Evolutionary conservation across 2,797 vertebrate genomes (phyloP).

Genomic region (Alosa sapidissima): DNA sequence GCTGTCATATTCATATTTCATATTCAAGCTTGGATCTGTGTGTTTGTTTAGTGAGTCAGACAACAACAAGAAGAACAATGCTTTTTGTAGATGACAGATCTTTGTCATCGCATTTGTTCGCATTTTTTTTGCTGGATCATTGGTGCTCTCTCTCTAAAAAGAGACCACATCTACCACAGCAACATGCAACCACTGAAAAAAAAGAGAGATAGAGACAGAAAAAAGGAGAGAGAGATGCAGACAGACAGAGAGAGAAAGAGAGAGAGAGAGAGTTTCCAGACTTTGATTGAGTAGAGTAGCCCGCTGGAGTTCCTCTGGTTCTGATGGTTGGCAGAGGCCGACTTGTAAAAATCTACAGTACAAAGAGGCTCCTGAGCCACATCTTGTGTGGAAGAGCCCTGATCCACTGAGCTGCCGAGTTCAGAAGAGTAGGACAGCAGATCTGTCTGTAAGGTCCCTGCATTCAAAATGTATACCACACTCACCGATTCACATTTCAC

Average conservation of each 20-base stretch:
- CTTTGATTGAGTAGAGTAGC: slow-evolving; percentile 51
- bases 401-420: neutral
- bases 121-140: neutral
- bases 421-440: neutral
- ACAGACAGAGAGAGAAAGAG: neutral
- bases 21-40: neutral
- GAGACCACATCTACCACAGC: slow-evolving; percentile 20
- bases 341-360: slow-evolving; percentile 34
- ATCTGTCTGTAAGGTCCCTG: neutral
- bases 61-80: neutral
- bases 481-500: neutral
- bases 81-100: neutral
- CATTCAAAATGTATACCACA: slow-evolving; percentile 6
- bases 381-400: slow-evolving; percentile 22
- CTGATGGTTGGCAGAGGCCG: slow-evolving; percentile 29
- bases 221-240: neutral
- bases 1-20: neutral
- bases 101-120: neutral
- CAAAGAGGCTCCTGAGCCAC: slow-evolving; percentile 31
- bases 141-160: neutral
- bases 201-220: neutral
- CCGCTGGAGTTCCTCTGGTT: slow-evolving; percentile 57
- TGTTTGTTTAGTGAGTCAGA: neutral
- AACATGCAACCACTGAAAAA: neutral
- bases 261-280: slow-evolving; percentile 33